Conservation (phyloP, 2,797 vertebrate genomes). For the Acropternis orthonyx region DNA sequence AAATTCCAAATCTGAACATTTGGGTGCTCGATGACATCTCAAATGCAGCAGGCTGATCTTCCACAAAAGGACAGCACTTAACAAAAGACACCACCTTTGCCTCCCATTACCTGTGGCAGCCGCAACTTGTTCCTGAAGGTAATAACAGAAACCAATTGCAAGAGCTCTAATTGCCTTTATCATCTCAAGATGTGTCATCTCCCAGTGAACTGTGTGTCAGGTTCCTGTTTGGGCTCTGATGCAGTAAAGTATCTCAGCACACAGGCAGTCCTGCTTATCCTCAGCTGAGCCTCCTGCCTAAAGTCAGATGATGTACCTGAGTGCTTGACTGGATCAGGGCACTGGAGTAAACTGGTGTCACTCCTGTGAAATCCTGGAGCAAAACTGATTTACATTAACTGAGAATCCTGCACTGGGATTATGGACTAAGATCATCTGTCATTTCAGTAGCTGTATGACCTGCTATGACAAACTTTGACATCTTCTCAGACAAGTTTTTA, state of each 20-base stretch:
- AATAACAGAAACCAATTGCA: not conserved
- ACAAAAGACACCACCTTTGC: not conserved
- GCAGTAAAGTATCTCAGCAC: constrained; percentile 17
- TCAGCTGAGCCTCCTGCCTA: not conserved
- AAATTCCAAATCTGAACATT: constrained; percentile 36
- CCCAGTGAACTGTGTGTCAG: not conserved
- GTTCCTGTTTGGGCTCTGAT: constrained; percentile 3
- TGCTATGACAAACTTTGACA: constrained; percentile 42
- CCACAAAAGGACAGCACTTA: not conserved
- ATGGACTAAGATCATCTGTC: not conserved
- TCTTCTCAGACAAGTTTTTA: constrained; percentile 56
- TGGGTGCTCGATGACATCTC: not conserved
- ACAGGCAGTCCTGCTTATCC: not conserved
- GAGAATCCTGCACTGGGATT: not conserved
- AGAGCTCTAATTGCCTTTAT: not conserved
- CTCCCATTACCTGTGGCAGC: not conserved
- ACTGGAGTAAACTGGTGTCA: constrained; percentile 11
- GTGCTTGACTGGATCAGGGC: not conserved
- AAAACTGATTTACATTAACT: not conserved
- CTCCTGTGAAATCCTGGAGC: not conserved
- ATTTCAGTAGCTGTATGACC: constrained; percentile 4
- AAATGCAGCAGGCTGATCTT: not conserved
- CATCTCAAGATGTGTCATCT: not conserved
- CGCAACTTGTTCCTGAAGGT: not conserved
- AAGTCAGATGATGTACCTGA: not conserved